Conservation (phyloP, 2,888 invertebrate species). For the Phytoseiulus persimilis region DNA sequence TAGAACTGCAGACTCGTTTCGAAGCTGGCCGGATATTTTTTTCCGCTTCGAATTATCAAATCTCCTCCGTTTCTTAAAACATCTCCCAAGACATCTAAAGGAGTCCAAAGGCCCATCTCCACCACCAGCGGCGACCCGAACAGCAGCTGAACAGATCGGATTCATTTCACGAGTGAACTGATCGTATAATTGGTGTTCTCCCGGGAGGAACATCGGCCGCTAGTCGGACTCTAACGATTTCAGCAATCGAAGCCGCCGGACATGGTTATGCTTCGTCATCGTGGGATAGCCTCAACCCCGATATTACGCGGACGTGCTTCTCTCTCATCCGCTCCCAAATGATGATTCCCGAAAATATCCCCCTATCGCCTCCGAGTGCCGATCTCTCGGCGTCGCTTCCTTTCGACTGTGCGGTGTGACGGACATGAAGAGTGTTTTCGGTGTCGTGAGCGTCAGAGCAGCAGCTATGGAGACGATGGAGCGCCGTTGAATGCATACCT, state of each 20-base stretch:
- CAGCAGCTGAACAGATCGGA: neutral
- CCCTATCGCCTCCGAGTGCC: no score
- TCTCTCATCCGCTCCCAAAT: no score
- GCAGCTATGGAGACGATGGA: no score
- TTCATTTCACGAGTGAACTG: slow-evolving; percentile 5
- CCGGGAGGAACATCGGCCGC: neutral
- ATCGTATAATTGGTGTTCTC: neutral
- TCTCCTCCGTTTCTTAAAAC: neutral
- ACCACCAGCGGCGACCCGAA: neutral
- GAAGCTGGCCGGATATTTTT: neutral
- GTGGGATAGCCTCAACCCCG: no score
- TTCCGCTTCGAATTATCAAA: neutral
- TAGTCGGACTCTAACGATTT: neutral
- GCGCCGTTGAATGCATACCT: no score
- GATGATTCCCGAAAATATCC: no score
- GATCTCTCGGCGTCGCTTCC: no score
- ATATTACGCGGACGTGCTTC: no score
- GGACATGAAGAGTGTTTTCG: no score
- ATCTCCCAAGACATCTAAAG: neutral
- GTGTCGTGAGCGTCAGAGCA: no score
- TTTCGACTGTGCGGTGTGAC: no score
- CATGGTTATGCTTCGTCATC: no score
- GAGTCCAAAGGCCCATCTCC: neutral
- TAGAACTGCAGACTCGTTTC: neutral
- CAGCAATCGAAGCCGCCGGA: neutral